Base-by-base conservation (phyloP, 2,797 vertebrate species). In the Lindbergichthys nudifrons region DNA sequence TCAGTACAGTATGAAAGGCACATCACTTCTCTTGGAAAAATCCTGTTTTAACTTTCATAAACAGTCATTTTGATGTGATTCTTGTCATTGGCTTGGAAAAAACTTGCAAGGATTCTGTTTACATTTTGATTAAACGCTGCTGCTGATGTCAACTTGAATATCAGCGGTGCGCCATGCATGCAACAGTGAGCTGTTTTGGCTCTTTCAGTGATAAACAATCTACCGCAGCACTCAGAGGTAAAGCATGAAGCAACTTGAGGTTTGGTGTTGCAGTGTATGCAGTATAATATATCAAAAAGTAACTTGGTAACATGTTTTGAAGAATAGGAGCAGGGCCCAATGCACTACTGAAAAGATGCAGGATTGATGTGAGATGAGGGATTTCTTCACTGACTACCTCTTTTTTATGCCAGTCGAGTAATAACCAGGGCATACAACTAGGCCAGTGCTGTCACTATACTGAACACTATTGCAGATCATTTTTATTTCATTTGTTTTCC, bases 1-100 rank as follows among this genome's bases (percentile, higher is more conserved):
- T 87, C 83, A 89, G 70, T 53, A 65, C 47, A 66, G 46, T 81
- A 73, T 65, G 79, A 81, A 83, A 82, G 65, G 43, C 45, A 9
- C 39, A 18, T 45, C 39, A 59, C 30, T 63, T 71, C 43, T 73
- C 36, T 4, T 5, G n/a, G 2, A 15, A 21, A 52, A 39, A 36
- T 6, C 53, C 58, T 54, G 65, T 56, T 83, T 86, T 50, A 53
- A 65, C 51, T 75, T 53, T 69, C 15, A 71, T 60, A 45, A 80
- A 78, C 67, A 30, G 7, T 15, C 4, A 47, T 63, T 52, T 57
- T 68, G 50, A 48, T 79, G 46, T 62, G 5, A 69, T 71, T 18
- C 41, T 23, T 47, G 23, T 80, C 39, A 56, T 51, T 23, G 10
- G 26, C 19, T 23, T n/a, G 56, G 23, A 74, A 62, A n/a, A 75